Percentiles rank a stretch among this genome's conserved stretches.
Conservation (phyloP, 92 coral and sea anemone species). For the Epizoanthus fatuus region DNA sequence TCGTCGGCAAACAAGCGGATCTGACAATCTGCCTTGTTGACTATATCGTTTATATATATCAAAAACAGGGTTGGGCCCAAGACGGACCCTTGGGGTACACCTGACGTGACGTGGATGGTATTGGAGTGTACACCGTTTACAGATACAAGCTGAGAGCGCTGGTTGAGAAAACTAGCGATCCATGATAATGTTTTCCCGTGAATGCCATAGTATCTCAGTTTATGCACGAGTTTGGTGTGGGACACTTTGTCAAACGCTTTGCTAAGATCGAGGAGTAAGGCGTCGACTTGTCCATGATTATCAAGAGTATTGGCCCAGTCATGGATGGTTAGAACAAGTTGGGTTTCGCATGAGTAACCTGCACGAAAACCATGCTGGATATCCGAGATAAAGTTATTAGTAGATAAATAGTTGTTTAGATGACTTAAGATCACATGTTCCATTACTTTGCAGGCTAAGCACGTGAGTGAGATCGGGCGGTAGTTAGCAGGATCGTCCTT, state of each 20-base stretch:
- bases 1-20: too few relatives aligned
- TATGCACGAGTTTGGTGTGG: constrained; percentile 31
- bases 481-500: constrained; percentile 39
- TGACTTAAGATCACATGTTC: constrained; percentile 49
- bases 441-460: constrained; percentile 16
- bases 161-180: too few relatives aligned
- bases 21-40: too few relatives aligned
- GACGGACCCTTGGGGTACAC: too few relatives aligned
- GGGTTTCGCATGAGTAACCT: constrained; percentile 45
- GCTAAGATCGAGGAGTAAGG: constrained; percentile 29
- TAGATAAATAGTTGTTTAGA: constrained; percentile 32
- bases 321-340: constrained; percentile 32
- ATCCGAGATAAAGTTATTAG: constrained; percentile 25
- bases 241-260: constrained; percentile 53
- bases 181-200: constrained; percentile 14
- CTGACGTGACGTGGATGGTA: too few relatives aligned
- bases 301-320: constrained; percentile 34
- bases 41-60: too few relatives aligned
- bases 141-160: too few relatives aligned
- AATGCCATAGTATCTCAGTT: constrained; percentile 38
- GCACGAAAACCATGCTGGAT: constrained; percentile 52
- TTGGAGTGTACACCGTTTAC: too few relatives aligned
- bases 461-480: constrained; percentile 49
- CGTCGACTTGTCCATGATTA: constrained; percentile 48
- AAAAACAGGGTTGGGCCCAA: too few relatives aligned